Percentiles rank a stretch among this genome's conserved stretches.
Conservation (phyloP, 2,888 invertebrate species). For the Chrysodeixis includens region DNA sequence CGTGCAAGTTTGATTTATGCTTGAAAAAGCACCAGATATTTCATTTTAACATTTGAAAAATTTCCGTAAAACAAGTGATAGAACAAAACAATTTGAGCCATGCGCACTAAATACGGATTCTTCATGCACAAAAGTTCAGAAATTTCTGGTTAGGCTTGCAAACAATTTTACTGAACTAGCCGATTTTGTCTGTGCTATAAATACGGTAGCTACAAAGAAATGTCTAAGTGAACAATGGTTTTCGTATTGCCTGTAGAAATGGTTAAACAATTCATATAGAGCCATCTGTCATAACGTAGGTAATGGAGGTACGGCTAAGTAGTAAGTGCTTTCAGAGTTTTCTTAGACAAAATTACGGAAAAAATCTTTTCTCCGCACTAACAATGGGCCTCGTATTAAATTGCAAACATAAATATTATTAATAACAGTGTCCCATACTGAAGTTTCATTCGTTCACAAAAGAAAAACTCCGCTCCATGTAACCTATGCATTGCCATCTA, state of each 20-base stretch:
- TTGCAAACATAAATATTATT: constrained; percentile 86
- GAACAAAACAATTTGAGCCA: constrained; percentile 4
- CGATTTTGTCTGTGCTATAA: background rate
- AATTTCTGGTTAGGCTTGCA: background rate
- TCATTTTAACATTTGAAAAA: background rate
- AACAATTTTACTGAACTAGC: background rate
- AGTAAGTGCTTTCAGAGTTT: constrained; percentile 57
- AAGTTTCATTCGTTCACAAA: constrained; percentile 87
- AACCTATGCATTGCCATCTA: constrained; percentile 89
- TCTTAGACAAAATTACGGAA: constrained; percentile 69
- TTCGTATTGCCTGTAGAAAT: constrained; percentile 10
- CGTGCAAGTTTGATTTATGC: constrained; percentile 1
- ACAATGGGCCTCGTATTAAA: constrained; percentile 79
- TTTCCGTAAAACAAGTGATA: constrained; percentile 1
- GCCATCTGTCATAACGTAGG: constrained; percentile 45
- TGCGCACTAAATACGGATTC: constrained; percentile 3
- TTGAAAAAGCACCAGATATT: background rate
- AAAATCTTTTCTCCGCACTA: constrained; percentile 71
- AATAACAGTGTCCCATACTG: constrained; percentile 80
- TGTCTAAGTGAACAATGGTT: background rate
- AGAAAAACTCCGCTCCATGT: constrained; percentile 87
- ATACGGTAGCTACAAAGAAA: background rate
- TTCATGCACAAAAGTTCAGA: background rate
- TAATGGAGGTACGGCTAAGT: constrained; percentile 53
- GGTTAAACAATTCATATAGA: constrained; percentile 16